Evolutionary conservation across 2,888 invertebrate species (phyloP), one percentile per base, ranked within the genome.

Genomic region (Drosophila longiperda): DNA sequence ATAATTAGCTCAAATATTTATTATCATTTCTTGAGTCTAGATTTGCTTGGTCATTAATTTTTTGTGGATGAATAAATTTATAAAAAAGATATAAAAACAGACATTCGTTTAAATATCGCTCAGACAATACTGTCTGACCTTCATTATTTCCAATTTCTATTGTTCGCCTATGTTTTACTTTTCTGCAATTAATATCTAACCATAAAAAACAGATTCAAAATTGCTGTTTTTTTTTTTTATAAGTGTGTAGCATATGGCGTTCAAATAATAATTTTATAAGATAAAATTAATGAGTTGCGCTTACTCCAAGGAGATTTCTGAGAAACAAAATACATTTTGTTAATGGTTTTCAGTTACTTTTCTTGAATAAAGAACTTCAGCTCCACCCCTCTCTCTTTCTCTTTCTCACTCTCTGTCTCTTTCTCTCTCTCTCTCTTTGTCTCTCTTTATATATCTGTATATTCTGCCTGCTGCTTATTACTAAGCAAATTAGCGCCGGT

Each of bases 401-500:
- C 29, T 42, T 20, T 52, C 50, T 36, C 34, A 20, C 34, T 32
- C 48, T 34, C 36, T 67, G 12, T 34, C 55, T 40, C 23, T 23
- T 7, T 38, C 17, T 38, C 17, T 38, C 17, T 40, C 48, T 38
- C 40, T 33, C 11, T 55, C 15, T 45, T 11, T 54, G n/a, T 34
- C 12, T 29, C 17, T 29, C 38, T 34, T 36, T 66, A 17, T 34
- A 50, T 38, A 20, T 29, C 8, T 33, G 7, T 36, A 29, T 29
- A 29, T 40, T 26, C 26, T 45, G 38, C 65, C 66, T 70, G 69
- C 58, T 87, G 61, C 67, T 68, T 67, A 81, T 69, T 75, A 68
- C 62, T 53, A 59, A 66, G 58, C 70, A 82, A 86, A 89, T 87
- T 85, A 90, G 77, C 74, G 77, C 65, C 83, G 88, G 80, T 85